These are phyloP conservation scores for Labia minor DNA, from an alignment of 2,888 invertebrate species.

Conservation along the genomic window DNA sequence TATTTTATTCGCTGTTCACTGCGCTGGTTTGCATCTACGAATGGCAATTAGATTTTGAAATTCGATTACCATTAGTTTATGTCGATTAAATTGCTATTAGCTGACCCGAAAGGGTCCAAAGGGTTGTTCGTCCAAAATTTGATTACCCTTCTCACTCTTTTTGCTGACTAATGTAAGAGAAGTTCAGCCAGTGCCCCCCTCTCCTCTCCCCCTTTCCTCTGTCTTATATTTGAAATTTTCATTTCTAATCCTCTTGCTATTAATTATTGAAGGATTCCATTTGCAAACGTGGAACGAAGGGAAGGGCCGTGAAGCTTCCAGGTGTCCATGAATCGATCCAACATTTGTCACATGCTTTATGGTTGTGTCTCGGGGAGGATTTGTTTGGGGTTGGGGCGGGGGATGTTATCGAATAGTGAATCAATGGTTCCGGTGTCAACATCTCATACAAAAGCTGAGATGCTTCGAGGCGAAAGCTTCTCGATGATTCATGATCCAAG, in stretches of 20 bases:
- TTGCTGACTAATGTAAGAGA: neutral
- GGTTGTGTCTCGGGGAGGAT: neutral
- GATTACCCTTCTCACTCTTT: neutral
- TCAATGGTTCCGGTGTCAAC: neutral
- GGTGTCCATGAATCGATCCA: neutral
- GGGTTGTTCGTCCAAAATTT: neutral
- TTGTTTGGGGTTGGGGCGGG: neutral
- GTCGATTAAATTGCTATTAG: neutral
- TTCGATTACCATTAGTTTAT: neutral
- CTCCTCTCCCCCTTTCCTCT: neutral
- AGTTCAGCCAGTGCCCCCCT: neutral
- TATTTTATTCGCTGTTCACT: neutral
- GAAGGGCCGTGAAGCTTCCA: neutral
- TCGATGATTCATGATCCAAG: neutral
- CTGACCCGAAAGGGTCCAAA: neutral
- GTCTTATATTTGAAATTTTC: neutral
- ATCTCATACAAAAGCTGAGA: too few relatives aligned
- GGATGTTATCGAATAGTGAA: neutral
- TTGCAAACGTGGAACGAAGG: neutral
- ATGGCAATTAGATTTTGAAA: neutral
- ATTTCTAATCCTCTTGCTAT: neutral
- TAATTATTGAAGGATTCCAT: constrained; percentile 8
- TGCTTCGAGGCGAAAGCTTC: neutral
- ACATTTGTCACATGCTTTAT: constrained; percentile 3
- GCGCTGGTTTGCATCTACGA: neutral